Base-by-base conservation (phyloP, 2,888 invertebrate genomes). In the Parthenolecanium corni region DNA sequence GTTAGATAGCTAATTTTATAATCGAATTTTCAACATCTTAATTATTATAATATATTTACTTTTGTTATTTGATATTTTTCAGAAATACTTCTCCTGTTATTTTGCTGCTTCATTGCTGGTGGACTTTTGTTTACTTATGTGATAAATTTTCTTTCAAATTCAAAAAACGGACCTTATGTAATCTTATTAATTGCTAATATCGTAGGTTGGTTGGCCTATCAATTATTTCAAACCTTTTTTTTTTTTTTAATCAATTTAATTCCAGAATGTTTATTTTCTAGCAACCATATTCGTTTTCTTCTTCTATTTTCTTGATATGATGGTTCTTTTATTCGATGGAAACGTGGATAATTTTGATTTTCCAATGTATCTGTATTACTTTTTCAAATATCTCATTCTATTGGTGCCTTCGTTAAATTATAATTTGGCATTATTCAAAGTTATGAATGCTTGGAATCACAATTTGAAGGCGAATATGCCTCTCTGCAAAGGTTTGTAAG, bases 341-440 rank as follows among this genome's bases (percentile, higher is more conserved):
- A 31, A 31, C 4, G 9, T 9, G 31, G 31, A 31, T 31, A 9
- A 31, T 31, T 31, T 31, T 9, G 5, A 31, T 31, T 31, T 31
- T 31, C 31, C 31, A 14, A 18, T 42, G 4, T 14, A 3, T 4
- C 18, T 42, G 18, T 42, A 6, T 14, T 42, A 42, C 14, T 14
- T 42, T 14, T 12, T 65, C 5, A 47, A 61, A 23, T 47, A 54
- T 3, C 20, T 64, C 3, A 1, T 44, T 20, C 52, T 65, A 25
- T 20, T 66, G 5, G 21, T 66, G 25, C 66, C 66, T 2, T 38
- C 31, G 11, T 44, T 56, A 23, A 56, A 56, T 20, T 56, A 21
- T 12, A 25, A 11, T 12, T 56, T 46, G 14, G 18, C 44, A 2
- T 20, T 42, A 4, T 24, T 46, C 1, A 24, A n/a, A 31, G 23